Base-by-base conservation (phyloP, 2,888 invertebrate species). In the Augiades crinisus region DNA sequence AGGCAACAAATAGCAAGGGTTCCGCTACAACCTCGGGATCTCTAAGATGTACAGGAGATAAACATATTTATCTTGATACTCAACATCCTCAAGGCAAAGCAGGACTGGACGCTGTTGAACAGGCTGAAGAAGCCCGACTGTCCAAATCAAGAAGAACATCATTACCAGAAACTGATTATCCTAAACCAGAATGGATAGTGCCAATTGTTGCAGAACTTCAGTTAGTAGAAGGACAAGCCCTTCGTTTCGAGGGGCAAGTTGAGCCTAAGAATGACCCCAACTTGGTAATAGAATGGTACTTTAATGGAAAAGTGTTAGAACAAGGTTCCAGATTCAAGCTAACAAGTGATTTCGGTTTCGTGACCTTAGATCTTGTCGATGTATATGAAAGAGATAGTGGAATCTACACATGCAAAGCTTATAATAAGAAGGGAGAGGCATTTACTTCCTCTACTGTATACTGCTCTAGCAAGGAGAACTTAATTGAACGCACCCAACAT, bases 331-430 rank as follows among this genome's bases (percentile, higher is more conserved):
- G 98, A 60, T 98, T 97, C 78, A 97, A 97, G 78, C 94, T 97
- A 74, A 96, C 96, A 1, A 96, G 95, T 72, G 99, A 99, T 72
- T 99, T 99, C 77, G 99, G 99, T 46, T 99, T 97, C 75, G 98
- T 98, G 3, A 97, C 97, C 2, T 90, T 99, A 63, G 98, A 99
- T 78, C 91, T 99, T 44, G 95, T 94, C 14, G 98, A 98, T 74
- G 95, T 96, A 0, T 97, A 98, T 72, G 96, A 96, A 71, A 92
- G 98, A 65, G 98, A 98, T 77, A 97, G 97, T 78, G 98, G 98
- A 58, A 95, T 97, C 63, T 97, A 97, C 73, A 97, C 97, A 0
- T 96, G 96, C 82, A 96, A 97, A 72, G 97, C 97, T 8, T 95
- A 92, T 64, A 98, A 98, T 70, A 94, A 93, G 75, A 92, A 93